Evolutionary conservation across 2,888 invertebrate species (phyloP), one percentile per base, ranked within the genome.

Genomic region (Marasmarcha lunaedactyla): DNA sequence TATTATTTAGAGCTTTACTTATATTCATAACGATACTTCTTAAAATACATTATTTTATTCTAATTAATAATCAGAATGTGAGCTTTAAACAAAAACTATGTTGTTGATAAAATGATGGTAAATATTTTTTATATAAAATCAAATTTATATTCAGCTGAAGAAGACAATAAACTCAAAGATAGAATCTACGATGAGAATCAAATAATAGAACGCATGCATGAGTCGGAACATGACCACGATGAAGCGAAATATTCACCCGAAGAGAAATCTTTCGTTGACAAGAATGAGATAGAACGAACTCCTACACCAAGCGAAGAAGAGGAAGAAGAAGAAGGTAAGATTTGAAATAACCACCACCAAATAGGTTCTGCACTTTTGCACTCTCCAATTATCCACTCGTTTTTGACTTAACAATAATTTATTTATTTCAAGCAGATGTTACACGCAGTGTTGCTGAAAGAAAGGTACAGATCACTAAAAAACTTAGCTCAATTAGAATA

Each of bases 221-320:
- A 79, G 36, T 63, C 65, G 10, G 83, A 83, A 47, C 62, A 73
- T 27, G 83, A 83, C 47, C 81, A 79, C 46, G 90, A 90, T 52
- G 91, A 92, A 67, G 85, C 87, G 20, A 92, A 93, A 64, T 92
- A 92, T 62, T 90, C 90, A 0, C 92, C 91, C 1, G 92, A 93
- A 72, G 92, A 92, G 53, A 92, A 93, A 59, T 87, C 87, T 1
- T 79, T 90, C 2, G 84, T 89, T 42, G 89, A 90, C 36, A 88
- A 89, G 46, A 88, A 88, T 57, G 90, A 90, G 47, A 77, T 79
- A 37, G 85, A 79, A 20, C 65, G 76, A 49, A 83, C 83, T 3
- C 72, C 76, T n/a, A 67, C 79, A 0, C 83, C 79, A 0, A 84
- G 84, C 33, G 84, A 84, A 48, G 84, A 84, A n/a, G 84, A 84